Base-by-base conservation (phyloP, 1,140 invertebrate genomes). In the Hesperophylax magnus region DNA sequence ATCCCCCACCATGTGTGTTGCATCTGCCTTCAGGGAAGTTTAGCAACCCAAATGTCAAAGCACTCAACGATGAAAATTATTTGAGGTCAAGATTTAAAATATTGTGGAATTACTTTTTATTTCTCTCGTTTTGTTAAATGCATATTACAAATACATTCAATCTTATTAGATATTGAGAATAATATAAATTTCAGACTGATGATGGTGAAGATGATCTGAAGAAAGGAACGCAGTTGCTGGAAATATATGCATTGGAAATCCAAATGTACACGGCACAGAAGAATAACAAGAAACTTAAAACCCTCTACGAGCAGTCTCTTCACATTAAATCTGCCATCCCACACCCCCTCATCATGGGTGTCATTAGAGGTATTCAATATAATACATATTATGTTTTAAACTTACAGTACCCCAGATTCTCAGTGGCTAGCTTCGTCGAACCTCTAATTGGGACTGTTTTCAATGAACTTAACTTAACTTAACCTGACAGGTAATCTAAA, bases 261-360 rank as follows among this genome's bases (percentile, higher is more conserved):
- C 98, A 99, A 92, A 99, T 99, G 98, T 99, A 99, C 87, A 99
- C 98, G 1, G 97, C 97, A 77, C 98, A 99, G 90, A 99, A 99
- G 87, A 99, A 99, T 88, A 99, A 99, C 87, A 99, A 99, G 88
- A 99, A 99, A 89, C 89, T 99, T 8, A 99, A 99, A 91, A 96
- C 96, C 5, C 90, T 99, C 1, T 99, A 99, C 88, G 98, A 99
- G 88, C 97, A 99, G 89, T 99, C 98, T 0, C 91, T 99, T 63
- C 97, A 99, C 88, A 99, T 99, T 83, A 99, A 99, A 90, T 99
- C 98, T 69, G 99, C 98, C 71, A 99, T 99, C 89, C 98, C 99
- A 53, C 99, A 99, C 94, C 99, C 99, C 1, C 90, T 99, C 2
- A 99, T 99, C 84, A 99, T 99, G 98, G 98, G 98, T 60, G 98